Evolutionary conservation across 23 tunicate genomes (phyloP).

Genomic region (Diplosoma virens): DNA sequence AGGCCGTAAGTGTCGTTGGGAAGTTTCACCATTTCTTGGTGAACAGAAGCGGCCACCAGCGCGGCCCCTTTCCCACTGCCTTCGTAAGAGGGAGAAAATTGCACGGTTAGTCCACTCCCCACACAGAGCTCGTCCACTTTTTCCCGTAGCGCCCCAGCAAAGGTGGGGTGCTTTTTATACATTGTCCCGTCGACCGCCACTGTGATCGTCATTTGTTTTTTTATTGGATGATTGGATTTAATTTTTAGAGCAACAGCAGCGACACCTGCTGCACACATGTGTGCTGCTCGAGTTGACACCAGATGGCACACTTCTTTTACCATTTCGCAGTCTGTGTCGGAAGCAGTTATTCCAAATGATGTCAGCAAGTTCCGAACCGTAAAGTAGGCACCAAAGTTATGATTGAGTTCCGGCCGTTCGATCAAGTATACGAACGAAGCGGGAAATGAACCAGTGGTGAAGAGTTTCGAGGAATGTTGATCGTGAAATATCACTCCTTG

Average conservation of each 20-base stretch:
- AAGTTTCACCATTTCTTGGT: background rate
- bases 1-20: background rate
- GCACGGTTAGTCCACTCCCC: slow-evolving; percentile 20
- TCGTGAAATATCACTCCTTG: slow-evolving; percentile 41
- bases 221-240: background rate
- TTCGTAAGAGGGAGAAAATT: slow-evolving; percentile 56
- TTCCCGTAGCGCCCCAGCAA: slow-evolving; percentile 29
- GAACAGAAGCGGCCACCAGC: slow-evolving; percentile 19
- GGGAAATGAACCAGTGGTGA: slow-evolving; percentile 32
- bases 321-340: slow-evolving; percentile 17
- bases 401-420: slow-evolving; percentile 11
- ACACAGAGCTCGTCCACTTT: slow-evolving; percentile 53
- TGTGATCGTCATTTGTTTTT: slow-evolving; percentile 31
- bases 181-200: slow-evolving; percentile 88
- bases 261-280: slow-evolving; percentile 88
- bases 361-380: slow-evolving; percentile 15
- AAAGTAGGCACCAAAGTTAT: background rate
- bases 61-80: slow-evolving; percentile 88
- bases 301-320: slow-evolving; percentile 38
- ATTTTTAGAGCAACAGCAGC: slow-evolving; percentile 65
- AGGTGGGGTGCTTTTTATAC: slow-evolving; percentile 76
- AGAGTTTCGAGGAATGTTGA: slow-evolving; percentile 13
- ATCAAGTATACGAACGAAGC: slow-evolving; percentile 66
- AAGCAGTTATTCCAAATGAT: slow-evolving; percentile 4
- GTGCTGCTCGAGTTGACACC: slow-evolving; percentile 83